Base-by-base conservation (phyloP, 2,113 vertebrate species). In the Ailurus styani region DNA sequence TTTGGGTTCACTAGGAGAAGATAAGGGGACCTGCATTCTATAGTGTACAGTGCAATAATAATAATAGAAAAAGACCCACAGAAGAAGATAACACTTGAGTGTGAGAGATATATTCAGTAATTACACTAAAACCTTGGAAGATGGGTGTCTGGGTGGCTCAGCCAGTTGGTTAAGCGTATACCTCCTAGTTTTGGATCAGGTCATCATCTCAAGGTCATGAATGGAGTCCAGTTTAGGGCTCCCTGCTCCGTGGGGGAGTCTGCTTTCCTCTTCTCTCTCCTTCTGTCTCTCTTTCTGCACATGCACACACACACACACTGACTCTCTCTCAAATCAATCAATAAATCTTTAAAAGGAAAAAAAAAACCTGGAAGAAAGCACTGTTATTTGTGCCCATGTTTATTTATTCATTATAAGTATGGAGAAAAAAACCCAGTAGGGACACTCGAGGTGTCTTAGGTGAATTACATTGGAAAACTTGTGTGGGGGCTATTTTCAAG, bases 341-440 rank as follows among this genome's bases (percentile, higher is more conserved):
- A 37, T 68, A 37, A 68, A 20, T 37, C 66, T 68, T 68, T 68
- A 68, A 68, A 68, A 68, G 66, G 37, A 68, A 68, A 68, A 66
- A 64, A 68, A 37, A 94, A 93, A 93, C 4, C n/a, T 60, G 4
- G 50, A 93, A 89, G 64, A 90, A 92, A 70, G 27, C 34, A 62
- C 17, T 68, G 42, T 9, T 27, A 82, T 40, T 54, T 77, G 40
- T 47, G 21, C 34, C 79, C 34, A 14, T 55, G 70, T 45, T 93
- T 93, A 90, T 82, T 95, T 75, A 83, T 68, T 95, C 21, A 78
- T 84, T 70, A 5, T 50, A 96, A 95, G 29, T n/a, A 82, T 3
- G 9, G 73, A 91, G 64, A 25, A 60, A 47, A 85, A 45, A 62
- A 11, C 25, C 29, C 21, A 54, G 47, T 54, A 87, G 31, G 29